Conservation (phyloP, 2,113 vertebrate genomes). For the Melanocharis versteri region DNA sequence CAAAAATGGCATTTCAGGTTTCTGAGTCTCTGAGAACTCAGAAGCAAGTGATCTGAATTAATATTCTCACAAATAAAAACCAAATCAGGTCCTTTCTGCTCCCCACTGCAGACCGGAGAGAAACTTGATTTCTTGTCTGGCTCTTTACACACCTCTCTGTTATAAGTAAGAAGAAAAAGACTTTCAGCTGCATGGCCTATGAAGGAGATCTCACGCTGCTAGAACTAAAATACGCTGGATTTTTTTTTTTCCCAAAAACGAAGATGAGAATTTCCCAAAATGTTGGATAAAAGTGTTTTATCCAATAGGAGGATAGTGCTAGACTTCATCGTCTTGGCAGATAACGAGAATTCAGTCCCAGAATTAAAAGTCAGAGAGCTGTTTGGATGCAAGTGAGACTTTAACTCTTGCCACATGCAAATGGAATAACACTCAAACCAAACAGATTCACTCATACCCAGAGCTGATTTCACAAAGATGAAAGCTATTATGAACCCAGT, state of each 20-base stretch:
- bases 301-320: background rate
- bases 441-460: background rate
- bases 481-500: background rate
- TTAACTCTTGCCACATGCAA: background rate
- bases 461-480: background rate
- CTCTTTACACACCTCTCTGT: background rate
- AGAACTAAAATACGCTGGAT: background rate
- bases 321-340: background rate
- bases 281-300: background rate
- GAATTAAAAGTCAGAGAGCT: background rate
- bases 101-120: background rate
- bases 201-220: background rate
- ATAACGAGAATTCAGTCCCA: background rate
- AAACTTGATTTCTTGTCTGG: background rate
- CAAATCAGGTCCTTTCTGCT: background rate
- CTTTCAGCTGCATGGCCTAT: background rate
- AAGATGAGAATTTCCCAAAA: background rate
- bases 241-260: background rate
- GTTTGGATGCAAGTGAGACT: constrained; percentile 1
- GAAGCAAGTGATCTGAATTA: background rate
- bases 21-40: background rate
- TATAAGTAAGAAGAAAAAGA: background rate
- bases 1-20: background rate
- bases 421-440: background rate
- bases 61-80: background rate